These are phyloP conservation scores for Myiotriccus ornatus DNA, from an alignment of 2,797 vertebrate species.

Conservation along the genomic window DNA sequence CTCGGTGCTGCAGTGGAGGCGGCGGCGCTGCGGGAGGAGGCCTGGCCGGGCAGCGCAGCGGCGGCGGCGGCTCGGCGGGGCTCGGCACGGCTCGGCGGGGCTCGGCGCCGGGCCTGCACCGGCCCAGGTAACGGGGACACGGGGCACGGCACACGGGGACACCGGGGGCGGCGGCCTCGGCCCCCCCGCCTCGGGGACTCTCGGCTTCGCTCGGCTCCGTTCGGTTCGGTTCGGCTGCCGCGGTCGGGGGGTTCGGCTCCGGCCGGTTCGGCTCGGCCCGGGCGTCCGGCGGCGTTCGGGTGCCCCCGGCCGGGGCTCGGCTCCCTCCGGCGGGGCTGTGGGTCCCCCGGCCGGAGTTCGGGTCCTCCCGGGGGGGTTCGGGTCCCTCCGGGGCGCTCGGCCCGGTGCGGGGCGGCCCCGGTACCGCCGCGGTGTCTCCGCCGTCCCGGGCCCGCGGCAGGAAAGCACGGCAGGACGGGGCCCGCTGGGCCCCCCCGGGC, in stretches of 20 bases:
- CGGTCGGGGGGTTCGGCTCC: not conserved
- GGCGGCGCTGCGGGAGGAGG: constrained; percentile 44
- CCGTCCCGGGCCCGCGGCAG: not conserved
- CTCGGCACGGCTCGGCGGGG: constrained; percentile 30
- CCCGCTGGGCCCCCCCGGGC: not conserved
- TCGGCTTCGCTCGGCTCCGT: not conserved
- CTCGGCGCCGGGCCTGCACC: not conserved
- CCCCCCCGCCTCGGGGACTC: not conserved
- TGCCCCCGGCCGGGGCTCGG: not conserved
- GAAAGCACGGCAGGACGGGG: not conserved
- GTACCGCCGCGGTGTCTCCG: not conserved
- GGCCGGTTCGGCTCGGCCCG: not conserved
- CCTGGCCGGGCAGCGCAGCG: constrained; percentile 28
- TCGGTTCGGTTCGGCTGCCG: not conserved
- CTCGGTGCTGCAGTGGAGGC: constrained; percentile 30
- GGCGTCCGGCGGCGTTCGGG: not conserved
- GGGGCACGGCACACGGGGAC: not conserved
- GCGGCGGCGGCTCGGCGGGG: not conserved
- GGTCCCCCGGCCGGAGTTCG: not conserved
- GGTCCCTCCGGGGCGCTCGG: not conserved
- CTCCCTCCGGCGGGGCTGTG: not conserved
- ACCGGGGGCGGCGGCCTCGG: not conserved
- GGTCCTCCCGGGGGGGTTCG: not conserved
- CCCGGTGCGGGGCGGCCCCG: not conserved
- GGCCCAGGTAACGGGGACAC: not conserved